Evolutionary conservation across 2,888 invertebrate genomes (phyloP).

Genomic region (Brachycybe producta): DNA sequence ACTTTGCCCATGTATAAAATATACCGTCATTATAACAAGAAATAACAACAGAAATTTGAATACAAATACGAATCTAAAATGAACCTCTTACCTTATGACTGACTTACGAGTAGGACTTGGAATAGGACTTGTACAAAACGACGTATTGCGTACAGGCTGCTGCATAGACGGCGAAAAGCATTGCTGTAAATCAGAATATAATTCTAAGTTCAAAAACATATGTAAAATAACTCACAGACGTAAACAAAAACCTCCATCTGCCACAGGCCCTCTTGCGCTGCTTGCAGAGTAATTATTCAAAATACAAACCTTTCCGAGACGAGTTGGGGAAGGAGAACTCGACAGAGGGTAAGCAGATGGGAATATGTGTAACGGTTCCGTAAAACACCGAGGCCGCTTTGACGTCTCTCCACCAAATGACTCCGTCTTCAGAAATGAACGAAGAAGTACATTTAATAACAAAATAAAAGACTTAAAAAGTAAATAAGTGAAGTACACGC

Average conservation of each 20-base stretch:
- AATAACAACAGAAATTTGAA: too few species aligned
- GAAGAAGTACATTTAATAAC: not conserved
- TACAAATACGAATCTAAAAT: too few species aligned
- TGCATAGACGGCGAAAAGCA: conserved; percentile 45
- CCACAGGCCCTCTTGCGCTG: too few species aligned
- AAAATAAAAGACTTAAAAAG: not conserved
- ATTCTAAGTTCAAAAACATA: too few species aligned
- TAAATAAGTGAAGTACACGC: conserved; percentile 18
- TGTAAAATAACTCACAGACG: not conserved
- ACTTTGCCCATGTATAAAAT: too few species aligned
- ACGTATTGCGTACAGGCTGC: conserved; percentile 38
- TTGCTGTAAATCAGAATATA: conserved; percentile 37
- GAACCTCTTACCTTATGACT: conserved; percentile 54
- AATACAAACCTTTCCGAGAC: conserved; percentile 26
- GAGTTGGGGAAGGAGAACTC: conserved; percentile 34
- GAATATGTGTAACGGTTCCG: conserved; percentile 33
- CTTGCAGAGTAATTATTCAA: not conserved
- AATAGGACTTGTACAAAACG: conserved; percentile 44
- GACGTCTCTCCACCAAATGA: conserved; percentile 10
- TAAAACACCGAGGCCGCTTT: conserved; percentile 30
- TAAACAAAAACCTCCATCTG: not conserved
- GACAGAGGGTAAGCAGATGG: conserved; percentile 29
- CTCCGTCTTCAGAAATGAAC: conserved; percentile 3
- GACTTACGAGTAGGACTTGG: conserved; percentile 75
- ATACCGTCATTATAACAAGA: too few species aligned